Conservation (phyloP, 2,113 vertebrate genomes). For the Holacanthus passer region DNA sequence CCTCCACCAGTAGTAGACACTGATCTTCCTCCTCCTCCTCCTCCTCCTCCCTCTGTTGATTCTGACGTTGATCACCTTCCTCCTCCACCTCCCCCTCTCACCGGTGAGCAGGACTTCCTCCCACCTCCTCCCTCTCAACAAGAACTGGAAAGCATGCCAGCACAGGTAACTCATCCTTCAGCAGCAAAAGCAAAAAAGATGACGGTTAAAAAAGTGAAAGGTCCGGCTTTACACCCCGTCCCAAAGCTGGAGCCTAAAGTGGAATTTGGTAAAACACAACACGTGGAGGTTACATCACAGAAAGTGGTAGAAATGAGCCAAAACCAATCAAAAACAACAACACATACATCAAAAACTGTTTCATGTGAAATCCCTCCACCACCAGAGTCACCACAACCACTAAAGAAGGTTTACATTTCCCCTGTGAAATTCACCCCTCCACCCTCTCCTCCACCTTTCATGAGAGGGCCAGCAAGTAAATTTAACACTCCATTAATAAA, state of each 20-base stretch:
- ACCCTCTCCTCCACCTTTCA: slow-evolving; percentile 76
- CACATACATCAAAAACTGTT: slow-evolving; percentile 53
- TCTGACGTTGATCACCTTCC: slow-evolving; percentile 81
- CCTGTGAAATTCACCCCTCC: slow-evolving; percentile 87
- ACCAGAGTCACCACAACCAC: slow-evolving; percentile 72
- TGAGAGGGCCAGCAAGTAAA: slow-evolving; percentile 86
- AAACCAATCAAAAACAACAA: slow-evolving; percentile 52
- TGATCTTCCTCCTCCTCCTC: slow-evolving; percentile 84
- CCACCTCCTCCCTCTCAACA: slow-evolving; percentile 82
- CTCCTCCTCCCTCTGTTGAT: slow-evolving; percentile 81
- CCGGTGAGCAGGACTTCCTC: slow-evolving; percentile 77
- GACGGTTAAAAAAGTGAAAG: slow-evolving; percentile 81
- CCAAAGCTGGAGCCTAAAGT: slow-evolving; percentile 83
- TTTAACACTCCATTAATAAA: slow-evolving; percentile 93
- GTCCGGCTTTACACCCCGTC: slow-evolving; percentile 75
- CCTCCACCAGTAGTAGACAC: slow-evolving; percentile 84
- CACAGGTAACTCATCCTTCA: slow-evolving; percentile 56
- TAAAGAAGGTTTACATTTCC: slow-evolving; percentile 76
- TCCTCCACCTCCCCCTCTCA: slow-evolving; percentile 74
- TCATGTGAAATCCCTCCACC: slow-evolving; percentile 65
- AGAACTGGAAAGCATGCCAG: slow-evolving; percentile 80
- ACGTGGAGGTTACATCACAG: slow-evolving; percentile 49
- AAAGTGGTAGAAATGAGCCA: slow-evolving; percentile 60
- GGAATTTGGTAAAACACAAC: slow-evolving; percentile 65
- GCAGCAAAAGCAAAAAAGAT: slow-evolving; percentile 78